These are phyloP conservation scores for Synanthedon andrenaeformis DNA, from an alignment of 2,888 invertebrate genomes.

Conservation along the genomic window DNA sequence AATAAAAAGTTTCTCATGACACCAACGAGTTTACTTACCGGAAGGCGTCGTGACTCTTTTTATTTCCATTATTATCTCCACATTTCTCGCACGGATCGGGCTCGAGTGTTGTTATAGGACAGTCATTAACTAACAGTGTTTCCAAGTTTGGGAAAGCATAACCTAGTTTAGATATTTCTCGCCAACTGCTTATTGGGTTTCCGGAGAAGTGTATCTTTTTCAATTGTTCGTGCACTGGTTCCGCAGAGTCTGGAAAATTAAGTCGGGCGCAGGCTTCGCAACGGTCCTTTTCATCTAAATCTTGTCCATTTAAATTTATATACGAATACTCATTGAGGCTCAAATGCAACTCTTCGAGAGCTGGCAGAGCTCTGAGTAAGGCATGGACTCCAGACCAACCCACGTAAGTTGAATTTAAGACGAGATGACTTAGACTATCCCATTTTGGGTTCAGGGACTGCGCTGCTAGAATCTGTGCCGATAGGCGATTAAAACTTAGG, in stretches of 20 bases:
- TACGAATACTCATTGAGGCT: slow-evolving; percentile 90
- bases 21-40: slow-evolving; percentile 40
- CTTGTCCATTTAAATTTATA: slow-evolving; percentile 74
- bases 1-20: too few relatives aligned
- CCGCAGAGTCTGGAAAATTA: slow-evolving; percentile 33
- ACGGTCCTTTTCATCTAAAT: slow-evolving; percentile 41
- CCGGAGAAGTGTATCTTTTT: slow-evolving; percentile 89
- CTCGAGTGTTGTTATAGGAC: slow-evolving; percentile 76
- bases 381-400: slow-evolving; percentile 87
- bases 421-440: slow-evolving; percentile 79
- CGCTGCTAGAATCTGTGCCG: slow-evolving; percentile 75
- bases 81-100: slow-evolving; percentile 74
- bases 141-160: slow-evolving; percentile 88
- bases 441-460: slow-evolving; percentile 57
- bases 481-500: slow-evolving; percentile 88
- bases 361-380: slow-evolving; percentile 80
- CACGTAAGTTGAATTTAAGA: slow-evolving; percentile 88
- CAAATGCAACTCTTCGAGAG: slow-evolving; percentile 90
- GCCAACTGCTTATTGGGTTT: slow-evolving; percentile 88
- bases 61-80: slow-evolving; percentile 52
- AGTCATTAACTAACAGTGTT: slow-evolving; percentile 87
- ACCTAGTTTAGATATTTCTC: slow-evolving; percentile 85
- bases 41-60: slow-evolving; percentile 74
- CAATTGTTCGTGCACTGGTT: slow-evolving; percentile 74
- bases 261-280: slow-evolving; percentile 55